Base-by-base conservation (phyloP, 2,113 vertebrate genomes). In the Leptobrachium leishanense region DNA sequence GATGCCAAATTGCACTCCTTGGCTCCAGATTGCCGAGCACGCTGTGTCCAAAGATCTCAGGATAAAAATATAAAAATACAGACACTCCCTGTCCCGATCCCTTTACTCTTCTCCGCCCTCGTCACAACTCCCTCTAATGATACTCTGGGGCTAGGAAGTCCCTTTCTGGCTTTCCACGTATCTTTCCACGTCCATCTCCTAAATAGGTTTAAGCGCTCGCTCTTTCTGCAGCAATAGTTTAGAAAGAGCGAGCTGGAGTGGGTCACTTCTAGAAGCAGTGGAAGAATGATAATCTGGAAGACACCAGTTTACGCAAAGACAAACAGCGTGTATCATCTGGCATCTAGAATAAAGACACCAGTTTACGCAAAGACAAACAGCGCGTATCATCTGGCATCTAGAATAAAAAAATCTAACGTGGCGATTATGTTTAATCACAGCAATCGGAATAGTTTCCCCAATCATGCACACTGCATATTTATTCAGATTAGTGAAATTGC, bases 181-280 rank as follows among this genome's bases (percentile, higher is more conserved):
- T 62, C 46, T 64, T 43, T 62, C 31, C 6, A 57, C 57, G 31
- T 63, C 5, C 62, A 79, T 71, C 71, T 72, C 71, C 20, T 31
- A 63, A 55, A 71, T n/a, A n/a, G 13, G 43, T 71, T 78, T 53
- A 50, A 50, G 65, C 41, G 40, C 40, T 62, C 63, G 62, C 6
- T 46, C 54, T 31, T 31, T 62, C 46, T 50, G 46, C 46, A 50
- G 46, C 4, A 1, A 50, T 44, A 77, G 69, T 77, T 77, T 70
- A 59, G 40, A 62, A 13, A 31, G 41, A 5, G 42, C 67, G 31
- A 8, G 43, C 15, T 44, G 68, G 66, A 68, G 11, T 46, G 55
- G 67, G 68, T 76, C 68, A 54, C 57, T 77, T 8, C 12, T 68
- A 42, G 68, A 76, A 76, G 68, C 59, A 76, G 64, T 57, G 83